Evolutionary conservation across 2,113 vertebrate genomes (phyloP), one percentile per base, ranked within the genome.

Genomic region (Festucalex cinctus): DNA sequence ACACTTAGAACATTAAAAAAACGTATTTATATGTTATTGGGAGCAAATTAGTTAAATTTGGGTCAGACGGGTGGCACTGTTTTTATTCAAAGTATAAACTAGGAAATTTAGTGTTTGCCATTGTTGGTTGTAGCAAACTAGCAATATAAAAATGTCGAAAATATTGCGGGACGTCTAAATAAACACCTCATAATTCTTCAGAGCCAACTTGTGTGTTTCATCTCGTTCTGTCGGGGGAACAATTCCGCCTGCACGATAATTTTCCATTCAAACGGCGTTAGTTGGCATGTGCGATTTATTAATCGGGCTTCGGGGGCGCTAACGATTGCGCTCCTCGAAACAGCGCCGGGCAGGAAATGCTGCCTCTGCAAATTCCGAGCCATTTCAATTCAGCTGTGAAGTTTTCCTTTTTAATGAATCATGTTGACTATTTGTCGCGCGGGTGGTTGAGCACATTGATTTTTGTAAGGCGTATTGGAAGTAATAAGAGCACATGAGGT

Each of bases 71-170:
- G 28, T 32, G 28, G 28, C 28, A 32, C 28, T 32, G 28, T 32
- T 32, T n/a, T 32, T 32, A 32, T 32, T 32, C 28, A 32, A 32
- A 32, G 28, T 2, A 32, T 32, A 32, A 32, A 32, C 28, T 32
- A 32, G 1, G 2, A n/a, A 0, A 6, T n/a, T 22, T n/a, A 3
- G 8, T 56, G 10, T 2, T 16, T 9, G 1, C 14, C 26, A 1
- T 24, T 56, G 49, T 53, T 53, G 9, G 22, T 53, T 53, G n/a
- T 10, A 24, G 49, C n/a, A n/a, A n/a, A n/a, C n/a, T n/a, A n/a
- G n/a, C n/a, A 53, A 53, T 48, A 3, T 53, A 24, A 22, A 53
- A 53, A 53, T 26, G 12, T 4, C 26, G 51, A 26, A 26, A 54
- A 54, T 54, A 26, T 54, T 54, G 51, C 51, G 7, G 13, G 51